phyloP scores from a whole-genome alignment of 2,888 invertebrate genomes.

The Rhopalosiphum nymphaeae region DNA sequence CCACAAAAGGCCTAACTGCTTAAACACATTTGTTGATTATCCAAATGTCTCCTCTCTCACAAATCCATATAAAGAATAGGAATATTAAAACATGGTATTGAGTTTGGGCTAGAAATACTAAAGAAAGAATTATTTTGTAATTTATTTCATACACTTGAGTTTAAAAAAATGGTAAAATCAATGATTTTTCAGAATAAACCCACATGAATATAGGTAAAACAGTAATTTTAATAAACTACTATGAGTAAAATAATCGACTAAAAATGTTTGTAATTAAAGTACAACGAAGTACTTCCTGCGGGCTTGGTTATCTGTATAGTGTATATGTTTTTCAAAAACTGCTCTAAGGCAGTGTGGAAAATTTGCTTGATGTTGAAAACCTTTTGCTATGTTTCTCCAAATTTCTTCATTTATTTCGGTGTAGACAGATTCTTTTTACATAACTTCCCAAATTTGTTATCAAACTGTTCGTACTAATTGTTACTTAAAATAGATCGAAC shows the following conservation, averaged over 20 bases:
- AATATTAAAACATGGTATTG: constrained; percentile 20
- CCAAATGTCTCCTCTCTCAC: constrained; percentile 67
- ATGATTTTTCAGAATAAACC: constrained; percentile 35
- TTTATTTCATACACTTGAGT: constrained; percentile 42
- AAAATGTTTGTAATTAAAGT: constrained; percentile 64
- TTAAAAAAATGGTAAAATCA: no score
- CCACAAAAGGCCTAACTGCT: constrained; percentile 66
- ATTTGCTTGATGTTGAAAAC: constrained; percentile 47
- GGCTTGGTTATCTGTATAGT: constrained; percentile 55
- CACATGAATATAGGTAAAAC: constrained; percentile 57
- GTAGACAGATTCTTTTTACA: constrained; percentile 21
- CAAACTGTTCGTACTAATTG: constrained; percentile 17
- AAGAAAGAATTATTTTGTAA: constrained; percentile 9
- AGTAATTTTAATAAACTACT: constrained; percentile 59
- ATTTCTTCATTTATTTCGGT: constrained; percentile 14
- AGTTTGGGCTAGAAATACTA: constrained; percentile 39
- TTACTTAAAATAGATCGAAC: constrained; percentile 68
- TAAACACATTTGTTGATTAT: constrained; percentile 57
- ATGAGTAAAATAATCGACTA: constrained; percentile 60
- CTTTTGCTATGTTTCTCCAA: constrained; percentile 26
- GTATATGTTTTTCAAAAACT: constrained; percentile 56
- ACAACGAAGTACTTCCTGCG: constrained; percentile 50
- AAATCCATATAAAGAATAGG: constrained; percentile 64
- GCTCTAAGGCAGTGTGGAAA: constrained; percentile 21
- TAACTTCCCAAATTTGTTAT: constrained; percentile 20